A percentile compares a stretch with the other conserved stretches of the same genome.
phyloP scores from a whole-genome alignment of 2,113 vertebrate genomes.

The Pheucticus melanocephalus region DNA sequence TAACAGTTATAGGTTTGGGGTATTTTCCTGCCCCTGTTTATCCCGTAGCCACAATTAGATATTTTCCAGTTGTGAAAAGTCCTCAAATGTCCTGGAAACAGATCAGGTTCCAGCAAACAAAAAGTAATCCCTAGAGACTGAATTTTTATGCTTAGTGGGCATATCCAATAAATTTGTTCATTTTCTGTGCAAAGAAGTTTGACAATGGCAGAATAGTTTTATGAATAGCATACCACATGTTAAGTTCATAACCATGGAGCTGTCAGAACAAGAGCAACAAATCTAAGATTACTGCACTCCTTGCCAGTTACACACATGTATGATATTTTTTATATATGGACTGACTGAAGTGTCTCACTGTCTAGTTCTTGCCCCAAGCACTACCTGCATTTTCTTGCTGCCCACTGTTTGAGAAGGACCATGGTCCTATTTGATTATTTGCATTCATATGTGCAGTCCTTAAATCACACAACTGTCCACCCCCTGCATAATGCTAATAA shows the following conservation, averaged over 20 bases:
- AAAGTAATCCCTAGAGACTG: background rate
- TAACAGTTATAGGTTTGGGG: background rate
- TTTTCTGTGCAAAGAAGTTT: background rate
- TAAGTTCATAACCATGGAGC: background rate
- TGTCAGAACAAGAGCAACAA: background rate
- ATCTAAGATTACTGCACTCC: background rate
- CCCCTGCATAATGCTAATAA: background rate
- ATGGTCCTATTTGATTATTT: background rate
- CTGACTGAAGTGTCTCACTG: background rate
- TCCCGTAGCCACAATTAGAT: background rate
- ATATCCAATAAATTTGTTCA: background rate
- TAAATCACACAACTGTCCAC: rapidly evolving
- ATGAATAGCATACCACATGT: background rate
- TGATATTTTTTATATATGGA: background rate
- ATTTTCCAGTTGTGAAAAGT: slow-evolving; percentile 1
- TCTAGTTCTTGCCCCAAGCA: background rate
- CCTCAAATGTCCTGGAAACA: background rate
- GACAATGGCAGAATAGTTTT: slow-evolving; percentile 17
- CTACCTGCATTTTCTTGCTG: background rate
- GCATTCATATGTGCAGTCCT: background rate
- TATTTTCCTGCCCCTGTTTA: background rate
- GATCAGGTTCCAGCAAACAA: background rate
- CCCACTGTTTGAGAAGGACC: background rate
- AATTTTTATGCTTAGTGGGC: background rate
- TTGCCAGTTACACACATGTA: background rate